phyloP scores from a whole-genome alignment of 2,797 vertebrate species.

The Alosa sapidissima region DNA sequence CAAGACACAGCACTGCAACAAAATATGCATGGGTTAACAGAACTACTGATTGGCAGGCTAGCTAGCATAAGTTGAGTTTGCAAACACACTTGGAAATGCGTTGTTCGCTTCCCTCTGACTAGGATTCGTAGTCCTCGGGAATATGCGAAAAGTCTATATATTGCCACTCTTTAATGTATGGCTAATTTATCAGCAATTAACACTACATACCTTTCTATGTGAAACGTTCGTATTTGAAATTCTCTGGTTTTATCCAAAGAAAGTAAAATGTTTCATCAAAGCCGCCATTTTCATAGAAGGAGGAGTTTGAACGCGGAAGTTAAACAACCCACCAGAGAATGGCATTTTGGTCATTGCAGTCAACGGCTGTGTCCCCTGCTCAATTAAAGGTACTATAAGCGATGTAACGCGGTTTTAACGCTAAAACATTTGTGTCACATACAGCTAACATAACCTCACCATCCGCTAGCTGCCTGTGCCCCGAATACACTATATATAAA shows the following conservation, averaged over 20 bases:
- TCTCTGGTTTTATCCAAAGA: no score
- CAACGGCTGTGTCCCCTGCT: no score
- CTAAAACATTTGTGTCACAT: no score
- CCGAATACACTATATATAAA: no score
- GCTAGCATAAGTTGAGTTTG: not conserved
- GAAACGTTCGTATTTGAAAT: not conserved
- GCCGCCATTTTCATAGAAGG: conserved; percentile 4
- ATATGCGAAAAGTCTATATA: not conserved
- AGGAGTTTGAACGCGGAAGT: not conserved
- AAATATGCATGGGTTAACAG: no score
- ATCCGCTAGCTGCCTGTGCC: no score
- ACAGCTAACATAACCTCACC: no score
- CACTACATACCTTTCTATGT: no score
- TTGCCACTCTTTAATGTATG: not conserved
- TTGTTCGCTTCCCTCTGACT: not conserved
- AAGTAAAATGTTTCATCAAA: not conserved
- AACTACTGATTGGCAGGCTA: not conserved
- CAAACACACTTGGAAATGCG: not conserved
- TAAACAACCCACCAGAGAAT: not conserved
- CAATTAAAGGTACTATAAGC: no score
- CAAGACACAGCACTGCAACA: not conserved
- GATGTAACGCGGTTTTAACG: no score
- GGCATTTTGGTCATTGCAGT: not conserved
- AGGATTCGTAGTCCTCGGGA: no score
- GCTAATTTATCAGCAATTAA: not conserved